Evolutionary conservation across 64 coral and sea anemone genomes (phyloP).

Genomic region (Dendronephthya gigantea): DNA sequence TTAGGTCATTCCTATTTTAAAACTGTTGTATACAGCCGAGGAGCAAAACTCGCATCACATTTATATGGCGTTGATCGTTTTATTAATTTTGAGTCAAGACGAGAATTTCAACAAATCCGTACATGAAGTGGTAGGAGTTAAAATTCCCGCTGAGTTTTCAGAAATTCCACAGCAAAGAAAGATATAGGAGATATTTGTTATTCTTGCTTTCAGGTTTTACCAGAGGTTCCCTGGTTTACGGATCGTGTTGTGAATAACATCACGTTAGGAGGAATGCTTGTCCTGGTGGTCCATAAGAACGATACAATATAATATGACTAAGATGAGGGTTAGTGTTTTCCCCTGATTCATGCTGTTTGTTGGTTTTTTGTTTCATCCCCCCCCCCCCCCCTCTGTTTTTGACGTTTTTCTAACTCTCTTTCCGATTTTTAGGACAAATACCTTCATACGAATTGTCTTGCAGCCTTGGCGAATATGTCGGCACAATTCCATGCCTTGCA

Average conservation of each 20-base stretch:
- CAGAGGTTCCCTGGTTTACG: slow-evolving; percentile 78
- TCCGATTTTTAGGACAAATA: slow-evolving; percentile 74
- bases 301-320: slow-evolving; percentile 99
- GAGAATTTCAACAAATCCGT: slow-evolving; percentile 99
- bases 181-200: neutral
- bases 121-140: slow-evolving; percentile 74
- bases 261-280: slow-evolving; percentile 77
- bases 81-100: slow-evolving; percentile 90
- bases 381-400: neutral
- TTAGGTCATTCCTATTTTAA: slow-evolving; percentile 89
- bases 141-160: neutral
- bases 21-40: slow-evolving; percentile 78
- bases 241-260: slow-evolving; percentile 92
- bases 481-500: slow-evolving; percentile 96
- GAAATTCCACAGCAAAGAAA: neutral
- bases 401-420: neutral
- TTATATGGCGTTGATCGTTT: slow-evolving; percentile 94
- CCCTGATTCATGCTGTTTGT: no score
- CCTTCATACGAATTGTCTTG: slow-evolving; percentile 93
- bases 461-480: slow-evolving; percentile 95
- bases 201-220: slow-evolving; percentile 36
- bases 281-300: slow-evolving; percentile 86
- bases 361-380: neutral
- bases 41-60: slow-evolving; percentile 96
- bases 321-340: slow-evolving; percentile 81